A percentile compares a stretch with the other conserved stretches of the same genome.
These are phyloP conservation scores for Saguinus imperator DNA, from an alignment of 2,113 vertebrate species.

Conservation along the genomic window DNA sequence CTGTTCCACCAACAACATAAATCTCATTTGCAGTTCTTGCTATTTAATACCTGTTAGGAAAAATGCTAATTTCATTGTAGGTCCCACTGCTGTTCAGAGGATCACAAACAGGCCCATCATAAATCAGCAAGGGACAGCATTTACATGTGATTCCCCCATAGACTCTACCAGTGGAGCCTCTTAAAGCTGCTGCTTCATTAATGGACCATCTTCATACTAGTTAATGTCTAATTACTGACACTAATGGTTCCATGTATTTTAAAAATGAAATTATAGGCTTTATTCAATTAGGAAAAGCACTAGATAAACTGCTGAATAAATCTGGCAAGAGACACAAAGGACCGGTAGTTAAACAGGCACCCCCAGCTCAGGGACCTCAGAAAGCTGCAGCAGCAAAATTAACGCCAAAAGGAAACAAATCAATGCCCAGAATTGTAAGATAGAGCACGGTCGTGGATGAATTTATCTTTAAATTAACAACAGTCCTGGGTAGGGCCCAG, in stretches of 20 bases:
- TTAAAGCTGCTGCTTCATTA: conserved; percentile 83
- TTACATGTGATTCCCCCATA: conserved; percentile 67
- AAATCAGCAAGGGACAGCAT: conserved; percentile 72
- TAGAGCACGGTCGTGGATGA: conserved; percentile 48
- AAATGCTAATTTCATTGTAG: conserved; percentile 73
- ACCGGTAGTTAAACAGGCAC: conserved; percentile 69
- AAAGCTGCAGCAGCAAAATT: conserved; percentile 80
- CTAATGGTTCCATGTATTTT: conserved; percentile 83
- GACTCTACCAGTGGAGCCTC: conserved; percentile 63
- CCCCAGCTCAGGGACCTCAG: conserved; percentile 58
- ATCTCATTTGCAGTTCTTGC: conserved; percentile 43
- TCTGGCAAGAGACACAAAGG: conserved; percentile 80
- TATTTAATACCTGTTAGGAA: conserved; percentile 67
- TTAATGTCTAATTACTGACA: conserved; percentile 83
- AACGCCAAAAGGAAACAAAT: conserved; percentile 75
- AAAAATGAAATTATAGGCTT: conserved; percentile 83
- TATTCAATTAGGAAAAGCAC: conserved; percentile 84
- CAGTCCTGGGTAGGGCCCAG: conserved; percentile 67
- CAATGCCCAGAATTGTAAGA: conserved; percentile 62
- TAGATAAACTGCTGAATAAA: conserved; percentile 79
- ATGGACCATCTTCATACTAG: conserved; percentile 84
- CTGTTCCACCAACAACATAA: neutral
- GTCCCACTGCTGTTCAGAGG: conserved; percentile 46
- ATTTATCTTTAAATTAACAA: conserved; percentile 67
- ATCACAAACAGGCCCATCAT: conserved; percentile 76